Evolutionary conservation across 2,113 vertebrate genomes (phyloP).

Genomic region (Collichthys lucidus): DNA sequence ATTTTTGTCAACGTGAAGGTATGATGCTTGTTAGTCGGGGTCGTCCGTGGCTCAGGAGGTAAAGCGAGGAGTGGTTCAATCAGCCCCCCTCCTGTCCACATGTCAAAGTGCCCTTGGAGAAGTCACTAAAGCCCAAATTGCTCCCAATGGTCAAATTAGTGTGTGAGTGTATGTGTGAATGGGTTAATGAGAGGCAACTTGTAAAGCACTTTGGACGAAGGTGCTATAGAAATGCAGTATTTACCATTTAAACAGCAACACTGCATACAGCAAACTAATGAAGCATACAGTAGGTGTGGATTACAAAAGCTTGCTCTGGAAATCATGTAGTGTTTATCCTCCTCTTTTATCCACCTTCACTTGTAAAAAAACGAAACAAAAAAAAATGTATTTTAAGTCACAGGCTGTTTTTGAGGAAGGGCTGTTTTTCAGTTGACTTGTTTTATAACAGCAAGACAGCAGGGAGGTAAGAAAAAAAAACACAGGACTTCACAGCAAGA

Average conservation of each 20-base stretch:
- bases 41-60: too few species aligned
- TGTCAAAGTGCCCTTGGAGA: not conserved
- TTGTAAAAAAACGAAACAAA: constrained; percentile 34
- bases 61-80: not conserved
- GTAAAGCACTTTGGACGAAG: not conserved
- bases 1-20: not conserved
- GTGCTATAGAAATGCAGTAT: not conserved
- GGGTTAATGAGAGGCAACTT: not conserved
- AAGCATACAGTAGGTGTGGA: not conserved
- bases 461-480: constrained; percentile 74
- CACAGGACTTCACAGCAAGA: constrained; percentile 63
- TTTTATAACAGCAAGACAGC: constrained; percentile 74
- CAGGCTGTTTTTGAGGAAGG: constrained; percentile 55
- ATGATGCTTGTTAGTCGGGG: not conserved
- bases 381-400: constrained; percentile 58
- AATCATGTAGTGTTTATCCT: constrained; percentile 49
- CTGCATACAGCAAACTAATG: constrained; percentile 5
- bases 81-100: not conserved
- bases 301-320: not conserved
- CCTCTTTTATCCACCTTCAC: constrained; percentile 45
- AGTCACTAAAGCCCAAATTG: not conserved
- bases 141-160: not conserved
- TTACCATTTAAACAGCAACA: not conserved
- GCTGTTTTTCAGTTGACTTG: constrained; percentile 69
- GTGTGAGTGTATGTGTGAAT: not conserved